Conservation (phyloP, 2,888 invertebrate genomes). For the Ennomos quercinarius region DNA sequence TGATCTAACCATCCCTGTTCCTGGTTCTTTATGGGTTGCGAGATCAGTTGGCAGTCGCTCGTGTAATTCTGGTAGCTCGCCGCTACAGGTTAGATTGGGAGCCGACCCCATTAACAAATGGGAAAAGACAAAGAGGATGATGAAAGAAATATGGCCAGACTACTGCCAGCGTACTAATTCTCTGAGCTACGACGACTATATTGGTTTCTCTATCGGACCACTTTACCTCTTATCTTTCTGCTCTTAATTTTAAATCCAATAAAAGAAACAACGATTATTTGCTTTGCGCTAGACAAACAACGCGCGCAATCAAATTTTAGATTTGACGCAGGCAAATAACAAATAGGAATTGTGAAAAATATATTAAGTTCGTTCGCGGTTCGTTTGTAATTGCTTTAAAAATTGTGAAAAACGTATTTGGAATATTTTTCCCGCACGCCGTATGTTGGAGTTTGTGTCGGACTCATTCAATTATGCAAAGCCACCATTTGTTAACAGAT, state of each 20-base stretch:
- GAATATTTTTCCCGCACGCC: constrained; percentile 53
- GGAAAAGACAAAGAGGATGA: too few species aligned
- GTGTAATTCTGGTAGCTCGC: too few species aligned
- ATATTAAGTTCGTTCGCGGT: constrained; percentile 42
- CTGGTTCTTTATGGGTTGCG: too few species aligned
- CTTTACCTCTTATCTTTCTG: not conserved
- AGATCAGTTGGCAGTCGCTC: too few species aligned
- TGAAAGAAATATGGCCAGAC: too few species aligned
- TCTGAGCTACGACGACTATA: too few species aligned
- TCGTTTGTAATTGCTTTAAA: constrained; percentile 51
- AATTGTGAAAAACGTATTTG: constrained; percentile 26
- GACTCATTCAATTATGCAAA: constrained; percentile 81
- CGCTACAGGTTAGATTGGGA: too few species aligned
- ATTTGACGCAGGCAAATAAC: constrained; percentile 22
- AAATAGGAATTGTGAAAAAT: constrained; percentile 21
- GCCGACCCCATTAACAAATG: too few species aligned
- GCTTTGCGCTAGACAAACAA: constrained; percentile 37
- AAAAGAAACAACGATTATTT: constrained; percentile 41
- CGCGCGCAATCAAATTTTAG: constrained; percentile 29
- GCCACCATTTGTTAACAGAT: constrained; percentile 84
- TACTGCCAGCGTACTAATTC: too few species aligned
- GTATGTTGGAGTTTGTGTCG: constrained; percentile 69
- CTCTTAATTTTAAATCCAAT: not conserved
- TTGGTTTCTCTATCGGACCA: not conserved
- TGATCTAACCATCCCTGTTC: too few species aligned